These are phyloP conservation scores for Tyto alba DNA, from an alignment of 2,113 vertebrate species.

Conservation along the genomic window DNA sequence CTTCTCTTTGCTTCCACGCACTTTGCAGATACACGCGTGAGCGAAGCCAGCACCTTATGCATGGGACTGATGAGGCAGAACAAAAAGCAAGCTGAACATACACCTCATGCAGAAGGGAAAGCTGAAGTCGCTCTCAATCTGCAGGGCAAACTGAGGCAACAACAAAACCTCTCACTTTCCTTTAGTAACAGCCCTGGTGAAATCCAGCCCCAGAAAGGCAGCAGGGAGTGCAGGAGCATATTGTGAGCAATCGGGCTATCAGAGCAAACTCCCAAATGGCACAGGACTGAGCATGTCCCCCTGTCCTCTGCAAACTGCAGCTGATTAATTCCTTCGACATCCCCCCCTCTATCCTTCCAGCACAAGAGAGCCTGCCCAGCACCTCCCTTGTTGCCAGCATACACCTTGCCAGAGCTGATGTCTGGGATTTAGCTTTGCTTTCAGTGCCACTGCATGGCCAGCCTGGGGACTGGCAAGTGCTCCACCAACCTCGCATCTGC, in stretches of 20 bases:
- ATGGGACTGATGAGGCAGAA: not conserved
- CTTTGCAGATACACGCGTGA: not conserved
- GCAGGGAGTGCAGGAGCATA: not conserved
- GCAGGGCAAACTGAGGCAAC: not conserved
- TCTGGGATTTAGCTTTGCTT: constrained; percentile 6
- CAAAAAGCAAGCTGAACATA: not conserved
- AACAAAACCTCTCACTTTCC: not conserved
- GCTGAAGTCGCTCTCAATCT: not conserved
- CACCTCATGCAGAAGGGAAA: not conserved
- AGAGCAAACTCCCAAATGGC: not conserved
- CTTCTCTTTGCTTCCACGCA: not conserved
- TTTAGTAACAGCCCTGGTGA: not conserved
- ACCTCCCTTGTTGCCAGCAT: not conserved
- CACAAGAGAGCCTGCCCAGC: not conserved
- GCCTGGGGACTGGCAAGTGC: not conserved
- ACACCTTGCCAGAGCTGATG: not conserved
- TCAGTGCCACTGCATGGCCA: constrained; percentile 51
- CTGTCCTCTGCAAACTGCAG: not conserved
- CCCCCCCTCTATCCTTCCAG: not conserved
- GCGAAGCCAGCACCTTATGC: not conserved
- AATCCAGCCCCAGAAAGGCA: not conserved
- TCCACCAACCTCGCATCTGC: not conserved
- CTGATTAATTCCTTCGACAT: not conserved
- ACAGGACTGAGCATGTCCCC: not conserved
- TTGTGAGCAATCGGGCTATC: not conserved